Evolutionary conservation across 2,888 invertebrate genomes (phyloP), one percentile per base, ranked within the genome.

Genomic region (Odontothrips loti): DNA sequence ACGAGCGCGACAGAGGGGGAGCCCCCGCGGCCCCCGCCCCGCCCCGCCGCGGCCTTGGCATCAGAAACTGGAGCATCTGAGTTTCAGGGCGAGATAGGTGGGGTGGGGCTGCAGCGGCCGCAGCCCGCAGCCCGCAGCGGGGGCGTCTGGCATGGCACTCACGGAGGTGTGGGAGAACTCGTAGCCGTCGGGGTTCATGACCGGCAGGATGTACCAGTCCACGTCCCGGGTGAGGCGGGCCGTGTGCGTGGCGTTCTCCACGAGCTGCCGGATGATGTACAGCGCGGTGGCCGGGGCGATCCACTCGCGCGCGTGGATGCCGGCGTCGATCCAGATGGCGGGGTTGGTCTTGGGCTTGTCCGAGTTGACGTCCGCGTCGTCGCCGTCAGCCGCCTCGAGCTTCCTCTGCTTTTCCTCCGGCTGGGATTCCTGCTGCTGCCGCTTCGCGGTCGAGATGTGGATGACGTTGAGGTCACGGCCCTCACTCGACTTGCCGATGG

Each of bases 271-370:
- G 27, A 95, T 92, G 68, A 95, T 89, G 86, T 91, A 95, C 0
- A 95, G 93, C 3, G 94, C 94, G 0, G 93, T 90, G 0, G 95
- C 94, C 0, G 94, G 92, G 79, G 93, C 93, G 85, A 96, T 94
- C 95, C 95, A 98, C 89, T 98, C 98, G 34, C 97, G 90, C 0
- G 96, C 94, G 85, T 96, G 96, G 84, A 96, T 95, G 29, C 95
- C 93, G 85, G 82, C 90, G 83, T 90, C 90, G 27, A 90, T 87
- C 86, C 88, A 89, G 79, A 90, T 87, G n/a, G 23, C 68, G 11
- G 68, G 68, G 23, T 27, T 23, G 68, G 87, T 86, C 20, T 84
- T 10, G 84, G 84, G 27, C 27, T 27, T 27, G 15, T 75, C 27
- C 68, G n/a, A 9, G 23, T 75, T 23, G 23, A 10, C 68, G 11